Percentiles rank a stretch among this genome's conserved stretches.
Conservation (phyloP, 2,113 vertebrate species). For the Pteronura brasiliensis region DNA sequence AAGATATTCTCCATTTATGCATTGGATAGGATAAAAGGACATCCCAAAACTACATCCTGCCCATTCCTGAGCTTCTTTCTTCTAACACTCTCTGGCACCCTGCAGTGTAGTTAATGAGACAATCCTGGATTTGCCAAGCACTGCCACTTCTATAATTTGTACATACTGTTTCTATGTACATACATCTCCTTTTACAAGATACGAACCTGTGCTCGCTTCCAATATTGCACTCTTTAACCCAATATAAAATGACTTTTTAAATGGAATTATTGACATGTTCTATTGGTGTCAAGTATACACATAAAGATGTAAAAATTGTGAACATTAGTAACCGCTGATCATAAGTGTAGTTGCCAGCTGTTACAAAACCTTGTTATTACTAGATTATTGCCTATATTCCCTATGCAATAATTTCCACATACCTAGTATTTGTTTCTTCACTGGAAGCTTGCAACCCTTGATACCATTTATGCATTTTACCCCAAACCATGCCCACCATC, state of each 20-base stretch:
- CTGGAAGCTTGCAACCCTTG: not conserved
- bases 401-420: not conserved
- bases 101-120: not conserved
- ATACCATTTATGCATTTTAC: not conserved
- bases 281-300: not conserved
- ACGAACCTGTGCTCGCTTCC: not conserved
- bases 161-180: not conserved
- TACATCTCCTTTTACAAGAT: not conserved
- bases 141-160: not conserved
- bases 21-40: not conserved
- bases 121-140: not conserved
- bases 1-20: not conserved
- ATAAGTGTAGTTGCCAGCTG: not conserved
- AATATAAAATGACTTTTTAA: not conserved
- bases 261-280: not conserved
- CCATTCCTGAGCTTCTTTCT: not conserved
- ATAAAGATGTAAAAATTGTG: not conserved
- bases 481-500: not conserved
- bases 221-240: not conserved
- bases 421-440: not conserved
- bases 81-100: fast-evolving
- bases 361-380: not conserved
- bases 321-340: not conserved
- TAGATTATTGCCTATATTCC: not conserved
- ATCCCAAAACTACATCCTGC: not conserved